Evolutionary conservation across 2,888 invertebrate genomes (phyloP).

Genomic region (Brachypterus glaber): DNA sequence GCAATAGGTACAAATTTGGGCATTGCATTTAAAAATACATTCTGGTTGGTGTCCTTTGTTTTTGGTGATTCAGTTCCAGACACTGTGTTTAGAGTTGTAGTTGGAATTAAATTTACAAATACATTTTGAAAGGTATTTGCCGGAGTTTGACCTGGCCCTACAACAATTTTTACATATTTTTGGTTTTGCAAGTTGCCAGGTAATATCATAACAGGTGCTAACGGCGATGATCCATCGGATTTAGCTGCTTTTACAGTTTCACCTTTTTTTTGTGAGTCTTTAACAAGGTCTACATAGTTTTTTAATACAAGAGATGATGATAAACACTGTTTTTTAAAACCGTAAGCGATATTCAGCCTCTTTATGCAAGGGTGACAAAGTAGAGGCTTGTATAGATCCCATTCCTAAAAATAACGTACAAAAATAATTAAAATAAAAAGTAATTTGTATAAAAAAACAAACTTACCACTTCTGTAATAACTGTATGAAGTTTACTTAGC

Average conservation of each 20-base stretch:
- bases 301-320: conserved; percentile 33
- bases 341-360: conserved; percentile 34
- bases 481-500: conserved; percentile 35
- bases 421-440: conserved; percentile 12
- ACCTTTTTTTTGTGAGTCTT: conserved; percentile 29
- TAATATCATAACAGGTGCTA: conserved; percentile 28
- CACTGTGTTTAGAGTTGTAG: conserved; percentile 22
- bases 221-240: conserved; percentile 16
- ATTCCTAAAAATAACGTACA: conserved; percentile 31
- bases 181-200: too few species aligned
- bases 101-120: conserved; percentile 34
- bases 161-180: conserved; percentile 32
- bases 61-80: conserved; percentile 16
- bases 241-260: conserved; percentile 23
- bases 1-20: conserved; percentile 31
- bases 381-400: conserved; percentile 33
- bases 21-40: conserved; percentile 34
- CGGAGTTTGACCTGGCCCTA: conserved; percentile 21
- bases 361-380: conserved; percentile 36
- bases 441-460: conserved; percentile 5
- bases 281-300: conserved; percentile 31
- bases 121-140: conserved; percentile 32
- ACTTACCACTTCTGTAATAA: conserved; percentile 39
- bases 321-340: conserved; percentile 36
- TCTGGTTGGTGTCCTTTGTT: conserved; percentile 32